These are phyloP conservation scores for Oncorhynchus tshawytscha DNA, from an alignment of 2,113 vertebrate species.

Conservation along the genomic window DNA sequence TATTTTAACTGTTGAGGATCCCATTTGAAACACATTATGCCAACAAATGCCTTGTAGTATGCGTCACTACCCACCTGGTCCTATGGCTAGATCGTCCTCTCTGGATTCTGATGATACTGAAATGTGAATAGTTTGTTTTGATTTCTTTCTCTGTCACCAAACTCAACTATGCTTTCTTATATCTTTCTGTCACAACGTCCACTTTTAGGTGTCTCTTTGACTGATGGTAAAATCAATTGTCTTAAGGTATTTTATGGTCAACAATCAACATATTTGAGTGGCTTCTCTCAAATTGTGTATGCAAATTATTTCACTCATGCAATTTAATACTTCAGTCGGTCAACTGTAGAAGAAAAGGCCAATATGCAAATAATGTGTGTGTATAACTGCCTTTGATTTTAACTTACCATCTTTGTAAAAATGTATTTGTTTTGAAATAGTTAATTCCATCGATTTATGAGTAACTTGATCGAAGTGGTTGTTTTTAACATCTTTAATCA, in stretches of 20 bases:
- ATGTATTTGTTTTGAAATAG: constrained; percentile 8
- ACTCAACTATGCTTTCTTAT: neutral
- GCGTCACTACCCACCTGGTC: constrained; percentile 42
- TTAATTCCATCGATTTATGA: constrained; percentile 38
- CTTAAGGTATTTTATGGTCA: neutral
- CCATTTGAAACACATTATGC: constrained; percentile 26
- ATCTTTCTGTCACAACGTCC: neutral
- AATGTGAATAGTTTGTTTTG: neutral
- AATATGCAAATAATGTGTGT: neutral
- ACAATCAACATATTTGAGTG: neutral
- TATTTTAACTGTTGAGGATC: constrained; percentile 3
- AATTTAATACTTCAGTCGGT: neutral
- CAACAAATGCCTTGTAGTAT: constrained; percentile 60
- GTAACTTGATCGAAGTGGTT: neutral
- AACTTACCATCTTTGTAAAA: neutral
- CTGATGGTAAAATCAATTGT: neutral
- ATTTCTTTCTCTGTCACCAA: neutral
- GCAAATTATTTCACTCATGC: neutral
- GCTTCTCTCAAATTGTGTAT: neutral
- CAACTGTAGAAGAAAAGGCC: neutral
- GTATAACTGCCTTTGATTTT: neutral
- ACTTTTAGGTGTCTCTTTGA: neutral
- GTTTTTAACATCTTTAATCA: constrained; percentile 9
- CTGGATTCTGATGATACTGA: neutral
- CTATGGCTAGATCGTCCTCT: constrained; percentile 16